Conservation (phyloP, 2,113 vertebrate species). For the Hemiscyllium ocellatum region DNA sequence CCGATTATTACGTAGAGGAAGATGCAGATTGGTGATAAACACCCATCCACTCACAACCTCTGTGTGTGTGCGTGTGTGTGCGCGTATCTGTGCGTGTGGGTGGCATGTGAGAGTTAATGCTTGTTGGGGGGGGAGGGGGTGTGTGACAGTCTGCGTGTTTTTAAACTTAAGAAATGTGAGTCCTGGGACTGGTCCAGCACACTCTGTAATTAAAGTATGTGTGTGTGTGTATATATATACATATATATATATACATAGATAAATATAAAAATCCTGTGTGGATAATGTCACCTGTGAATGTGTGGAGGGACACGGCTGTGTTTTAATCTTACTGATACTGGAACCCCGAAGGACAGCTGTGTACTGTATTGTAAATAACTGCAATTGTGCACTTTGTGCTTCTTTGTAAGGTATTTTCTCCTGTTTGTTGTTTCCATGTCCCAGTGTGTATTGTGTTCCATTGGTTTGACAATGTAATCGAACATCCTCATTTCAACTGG, state of each 20-base stretch:
- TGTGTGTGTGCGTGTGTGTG: constrained; percentile 43
- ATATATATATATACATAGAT: constrained; percentile 64
- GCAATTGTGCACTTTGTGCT: constrained; percentile 80
- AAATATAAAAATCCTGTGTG: constrained; percentile 62
- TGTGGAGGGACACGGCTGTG: constrained; percentile 59
- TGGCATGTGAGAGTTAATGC: neutral
- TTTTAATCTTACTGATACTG: constrained; percentile 61
- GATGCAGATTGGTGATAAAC: constrained; percentile 93
- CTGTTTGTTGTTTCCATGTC: constrained; percentile 17
- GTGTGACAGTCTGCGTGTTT: constrained; percentile 42
- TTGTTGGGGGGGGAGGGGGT: constrained; percentile 37
- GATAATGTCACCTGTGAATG: constrained; percentile 64
- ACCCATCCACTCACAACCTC: constrained; percentile 40
- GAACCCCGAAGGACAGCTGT: constrained; percentile 98
- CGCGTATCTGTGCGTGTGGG: constrained; percentile 41
- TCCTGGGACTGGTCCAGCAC: neutral
- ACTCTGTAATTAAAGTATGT: constrained; percentile 50
- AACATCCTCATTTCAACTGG: neutral
- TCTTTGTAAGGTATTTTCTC: constrained; percentile 52
- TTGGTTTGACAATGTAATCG: neutral
- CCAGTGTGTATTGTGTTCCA: constrained; percentile 24
- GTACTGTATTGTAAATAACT: constrained; percentile 86
- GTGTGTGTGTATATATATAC: constrained; percentile 63
- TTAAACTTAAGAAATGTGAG: constrained; percentile 34
- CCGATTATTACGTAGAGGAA: constrained; percentile 98